Evolutionary conservation across 2,888 invertebrate genomes (phyloP).

Genomic region (Torymus texanus): DNA sequence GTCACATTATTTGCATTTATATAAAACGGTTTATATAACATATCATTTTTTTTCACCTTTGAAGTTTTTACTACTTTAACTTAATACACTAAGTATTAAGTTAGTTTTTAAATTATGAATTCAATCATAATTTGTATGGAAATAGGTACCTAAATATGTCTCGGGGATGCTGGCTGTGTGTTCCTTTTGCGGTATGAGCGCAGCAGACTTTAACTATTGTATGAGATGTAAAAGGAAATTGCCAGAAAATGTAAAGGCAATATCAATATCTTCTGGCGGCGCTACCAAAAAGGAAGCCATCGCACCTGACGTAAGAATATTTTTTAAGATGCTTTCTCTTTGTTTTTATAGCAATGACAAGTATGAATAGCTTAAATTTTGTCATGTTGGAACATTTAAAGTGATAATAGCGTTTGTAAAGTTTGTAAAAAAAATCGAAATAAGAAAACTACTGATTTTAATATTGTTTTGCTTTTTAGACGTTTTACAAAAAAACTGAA

Average conservation of each 20-base stretch:
- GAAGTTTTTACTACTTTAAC: no score
- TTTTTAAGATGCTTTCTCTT: slow-evolving; percentile 12
- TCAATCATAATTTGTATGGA: slow-evolving; percentile 45
- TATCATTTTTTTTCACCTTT: no score
- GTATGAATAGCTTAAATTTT: slow-evolving; percentile 9
- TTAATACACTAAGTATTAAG: no score
- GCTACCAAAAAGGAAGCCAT: slow-evolving; percentile 59
- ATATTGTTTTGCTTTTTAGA: slow-evolving; percentile 61
- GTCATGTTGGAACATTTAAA: slow-evolving; percentile 34
- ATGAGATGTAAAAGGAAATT: slow-evolving; percentile 84
- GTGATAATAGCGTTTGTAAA: not conserved
- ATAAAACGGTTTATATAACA: no score
- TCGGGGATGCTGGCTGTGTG: slow-evolving; percentile 87
- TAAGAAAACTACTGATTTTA: not conserved
- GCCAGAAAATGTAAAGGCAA: slow-evolving; percentile 82
- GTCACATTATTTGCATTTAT: no score
- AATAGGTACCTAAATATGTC: slow-evolving; percentile 60
- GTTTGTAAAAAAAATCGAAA: not conserved
- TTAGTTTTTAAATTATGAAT: slow-evolving; percentile 2
- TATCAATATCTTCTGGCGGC: slow-evolving; percentile 65
- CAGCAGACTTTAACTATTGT: slow-evolving; percentile 87
- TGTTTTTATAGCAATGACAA: not conserved
- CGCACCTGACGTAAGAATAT: slow-evolving; percentile 59
- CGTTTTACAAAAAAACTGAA: slow-evolving; percentile 68
- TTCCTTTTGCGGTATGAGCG: slow-evolving; percentile 86